A percentile compares a stretch with the other conserved stretches of the same genome.
phyloP scores from a whole-genome alignment of 2,888 invertebrate species.

The Machimus atricapillus region DNA sequence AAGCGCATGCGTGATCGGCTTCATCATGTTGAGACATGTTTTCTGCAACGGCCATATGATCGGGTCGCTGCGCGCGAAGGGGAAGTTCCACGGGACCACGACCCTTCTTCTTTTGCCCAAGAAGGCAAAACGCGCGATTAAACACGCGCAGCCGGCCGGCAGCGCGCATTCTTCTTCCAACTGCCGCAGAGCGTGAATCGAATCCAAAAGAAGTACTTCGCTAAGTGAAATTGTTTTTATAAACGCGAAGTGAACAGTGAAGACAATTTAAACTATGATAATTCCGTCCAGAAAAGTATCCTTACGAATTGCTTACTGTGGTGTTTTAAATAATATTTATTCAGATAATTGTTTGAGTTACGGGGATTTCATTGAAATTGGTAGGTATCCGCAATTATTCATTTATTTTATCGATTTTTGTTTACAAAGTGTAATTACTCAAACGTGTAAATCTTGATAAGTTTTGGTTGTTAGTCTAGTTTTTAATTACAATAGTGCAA shows the following conservation, averaged over 20 bases:
- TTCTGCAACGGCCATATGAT: background rate
- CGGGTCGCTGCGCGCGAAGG: background rate
- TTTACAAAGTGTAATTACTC: background rate
- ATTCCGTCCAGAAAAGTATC: slow-evolving; percentile 4
- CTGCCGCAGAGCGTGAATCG: background rate
- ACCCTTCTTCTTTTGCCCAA: background rate
- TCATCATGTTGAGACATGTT: slow-evolving; percentile 43
- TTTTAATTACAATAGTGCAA: too few relatives aligned
- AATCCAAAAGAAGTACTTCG: background rate
- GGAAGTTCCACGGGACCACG: background rate
- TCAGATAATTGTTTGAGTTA: slow-evolving; percentile 39
- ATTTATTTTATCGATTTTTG: background rate
- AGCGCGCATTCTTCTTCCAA: background rate
- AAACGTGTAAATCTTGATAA: too few relatives aligned
- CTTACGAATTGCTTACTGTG: slow-evolving; percentile 36
- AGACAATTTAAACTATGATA: background rate
- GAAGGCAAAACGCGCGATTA: background rate
- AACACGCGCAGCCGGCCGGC: background rate
- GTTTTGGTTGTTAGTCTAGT: too few relatives aligned
- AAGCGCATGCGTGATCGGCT: background rate
- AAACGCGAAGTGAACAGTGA: background rate
- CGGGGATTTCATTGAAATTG: slow-evolving; percentile 53
- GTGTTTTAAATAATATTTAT: slow-evolving; percentile 43
- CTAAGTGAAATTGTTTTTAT: background rate
- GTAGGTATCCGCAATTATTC: slow-evolving; percentile 48